Evolutionary conservation across 1,140 invertebrate species (phyloP).

Genomic region (Ceratoteleas bidentatus): DNA sequence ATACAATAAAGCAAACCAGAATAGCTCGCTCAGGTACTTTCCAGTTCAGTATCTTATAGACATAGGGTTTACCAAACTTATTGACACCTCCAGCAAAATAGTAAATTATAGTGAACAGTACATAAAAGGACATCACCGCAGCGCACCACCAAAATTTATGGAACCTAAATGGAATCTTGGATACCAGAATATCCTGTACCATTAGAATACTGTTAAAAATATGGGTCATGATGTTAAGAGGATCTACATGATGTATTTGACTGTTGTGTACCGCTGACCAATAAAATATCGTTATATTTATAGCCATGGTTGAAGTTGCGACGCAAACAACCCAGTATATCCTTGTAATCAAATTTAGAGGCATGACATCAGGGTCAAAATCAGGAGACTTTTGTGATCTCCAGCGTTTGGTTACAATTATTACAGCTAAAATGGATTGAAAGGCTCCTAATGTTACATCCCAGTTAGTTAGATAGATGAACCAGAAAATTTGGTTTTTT

Average conservation of each 20-base stretch:
- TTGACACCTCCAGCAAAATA: background rate
- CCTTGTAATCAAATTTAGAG: background rate
- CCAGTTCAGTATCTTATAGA: conserved; percentile 2
- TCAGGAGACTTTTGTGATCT: background rate
- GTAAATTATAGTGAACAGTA: conserved; percentile 2
- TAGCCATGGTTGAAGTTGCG: conserved; percentile 4
- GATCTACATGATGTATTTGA: background rate
- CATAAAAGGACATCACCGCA: background rate
- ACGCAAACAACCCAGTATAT: conserved; percentile 9
- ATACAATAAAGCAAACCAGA: too few species aligned
- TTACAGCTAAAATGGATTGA: conserved; percentile 9
- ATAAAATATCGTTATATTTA: conserved; percentile 1
- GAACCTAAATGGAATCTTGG: background rate
- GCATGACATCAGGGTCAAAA: background rate
- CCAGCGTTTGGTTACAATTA: conserved; percentile 1
- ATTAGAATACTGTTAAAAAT: conserved; percentile 7
- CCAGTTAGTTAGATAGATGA: conserved; percentile 20
- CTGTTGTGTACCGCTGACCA: background rate
- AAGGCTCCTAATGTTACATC: background rate
- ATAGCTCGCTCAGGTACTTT: too few species aligned
- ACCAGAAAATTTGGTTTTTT: background rate
- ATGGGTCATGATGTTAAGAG: conserved; percentile 3
- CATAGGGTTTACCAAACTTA: background rate
- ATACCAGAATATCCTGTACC: background rate
- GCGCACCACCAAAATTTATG: background rate